phyloP scores from a whole-genome alignment of 2,113 vertebrate species.

The Spea multiplicata region DNA sequence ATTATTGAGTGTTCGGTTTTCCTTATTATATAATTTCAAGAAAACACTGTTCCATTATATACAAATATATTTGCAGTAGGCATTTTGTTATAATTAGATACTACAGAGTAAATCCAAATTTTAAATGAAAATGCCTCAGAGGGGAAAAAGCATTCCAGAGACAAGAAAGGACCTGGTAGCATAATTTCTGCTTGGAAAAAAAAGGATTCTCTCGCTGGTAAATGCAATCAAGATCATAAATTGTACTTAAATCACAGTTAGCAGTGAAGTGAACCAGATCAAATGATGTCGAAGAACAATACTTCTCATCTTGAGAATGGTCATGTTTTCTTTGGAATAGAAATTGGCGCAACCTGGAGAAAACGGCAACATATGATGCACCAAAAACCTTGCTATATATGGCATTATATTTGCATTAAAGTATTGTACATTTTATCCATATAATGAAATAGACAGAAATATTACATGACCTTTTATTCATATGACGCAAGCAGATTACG shows the following conservation, averaged over 20 bases:
- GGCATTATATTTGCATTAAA: constrained; percentile 35
- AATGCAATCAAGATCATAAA: constrained; percentile 30
- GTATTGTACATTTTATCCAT: no score
- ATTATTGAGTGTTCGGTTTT: no score
- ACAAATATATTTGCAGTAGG: no score
- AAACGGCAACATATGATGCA: constrained; percentile 21
- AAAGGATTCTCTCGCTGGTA: constrained; percentile 28
- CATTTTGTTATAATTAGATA: not conserved
- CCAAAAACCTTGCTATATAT: constrained; percentile 26
- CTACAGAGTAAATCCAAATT: not conserved
- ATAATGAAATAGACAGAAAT: no score
- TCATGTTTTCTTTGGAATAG: constrained; percentile 1
- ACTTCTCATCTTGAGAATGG: constrained; percentile 2
- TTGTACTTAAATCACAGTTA: constrained; percentile 36
- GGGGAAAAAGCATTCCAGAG: not conserved
- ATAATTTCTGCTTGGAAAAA: constrained; percentile 30
- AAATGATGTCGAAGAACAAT: constrained; percentile 8
- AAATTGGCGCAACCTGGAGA: constrained; percentile 2
- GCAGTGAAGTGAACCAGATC: constrained; percentile 18
- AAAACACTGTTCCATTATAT: no score
- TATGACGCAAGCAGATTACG: no score
- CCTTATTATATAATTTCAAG: no score
- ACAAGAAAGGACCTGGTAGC: constrained; percentile 10
- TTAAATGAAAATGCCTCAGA: not conserved
- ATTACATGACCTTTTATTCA: no score